Conservation (phyloP, 2,113 vertebrate genomes). For the Melanerpes aurifrons region DNA sequence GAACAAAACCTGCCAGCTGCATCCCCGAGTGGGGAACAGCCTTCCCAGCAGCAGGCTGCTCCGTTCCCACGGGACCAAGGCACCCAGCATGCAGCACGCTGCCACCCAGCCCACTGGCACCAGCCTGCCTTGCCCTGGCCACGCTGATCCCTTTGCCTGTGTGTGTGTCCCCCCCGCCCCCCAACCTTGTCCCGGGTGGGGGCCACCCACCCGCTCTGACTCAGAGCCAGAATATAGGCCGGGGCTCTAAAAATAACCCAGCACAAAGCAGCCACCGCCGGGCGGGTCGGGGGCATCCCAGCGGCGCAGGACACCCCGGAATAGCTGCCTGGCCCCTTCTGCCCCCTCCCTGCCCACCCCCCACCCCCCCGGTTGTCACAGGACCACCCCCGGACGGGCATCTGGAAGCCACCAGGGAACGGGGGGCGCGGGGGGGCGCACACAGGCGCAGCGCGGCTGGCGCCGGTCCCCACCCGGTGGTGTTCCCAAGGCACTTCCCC, state of each 20-base stretch:
- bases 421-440: too few relatives aligned
- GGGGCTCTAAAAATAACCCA: constrained; percentile 55
- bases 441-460: background rate
- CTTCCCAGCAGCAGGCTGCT: fast-evolving
- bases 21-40: background rate
- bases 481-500: constrained; percentile 2
- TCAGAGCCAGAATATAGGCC: constrained; percentile 67
- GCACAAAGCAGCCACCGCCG: constrained; percentile 15
- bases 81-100: fast-evolving
- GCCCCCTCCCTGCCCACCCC: background rate
- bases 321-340: background rate
- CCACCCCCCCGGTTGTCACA: fast-evolving
- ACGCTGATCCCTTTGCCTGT: background rate
- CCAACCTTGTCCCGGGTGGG: background rate
- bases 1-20: too few relatives aligned
- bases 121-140: background rate
- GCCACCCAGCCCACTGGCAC: fast-evolving
- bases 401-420: background rate
- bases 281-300: background rate
- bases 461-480: background rate
- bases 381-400: background rate
- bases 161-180: background rate
- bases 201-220: constrained; percentile 60
- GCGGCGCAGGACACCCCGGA: background rate
- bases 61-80: fast-evolving